A percentile compares a stretch with the other conserved stretches of the same genome.
phyloP scores from a whole-genome alignment of 1,140 invertebrate genomes.

The Chelonus insularis region DNA sequence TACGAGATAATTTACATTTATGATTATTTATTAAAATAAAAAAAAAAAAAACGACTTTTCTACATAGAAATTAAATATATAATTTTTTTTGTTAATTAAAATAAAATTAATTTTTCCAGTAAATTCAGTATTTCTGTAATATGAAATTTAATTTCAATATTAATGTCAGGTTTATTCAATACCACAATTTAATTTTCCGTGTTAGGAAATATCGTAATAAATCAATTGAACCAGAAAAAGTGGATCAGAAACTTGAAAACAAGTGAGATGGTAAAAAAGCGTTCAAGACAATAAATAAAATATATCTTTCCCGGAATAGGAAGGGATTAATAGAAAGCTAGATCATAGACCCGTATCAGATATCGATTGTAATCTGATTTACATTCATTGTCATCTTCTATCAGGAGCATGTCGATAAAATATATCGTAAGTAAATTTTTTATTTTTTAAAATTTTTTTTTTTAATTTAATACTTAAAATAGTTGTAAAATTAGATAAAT shows the following conservation, averaged over 20 bases:
- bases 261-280: neutral
- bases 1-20: too few relatives aligned
- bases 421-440: slow-evolving; percentile 36
- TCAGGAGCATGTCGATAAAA: slow-evolving; percentile 35
- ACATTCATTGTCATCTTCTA: slow-evolving; percentile 25
- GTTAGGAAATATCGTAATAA: neutral
- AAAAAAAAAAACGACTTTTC: too few relatives aligned
- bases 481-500: too few relatives aligned
- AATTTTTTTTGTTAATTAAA: too few relatives aligned
- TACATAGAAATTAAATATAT: too few relatives aligned
- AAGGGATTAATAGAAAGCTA: slow-evolving; percentile 40
- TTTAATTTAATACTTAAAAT: neutral
- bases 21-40: too few relatives aligned
- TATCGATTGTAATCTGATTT: slow-evolving; percentile 34
- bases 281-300: slow-evolving; percentile 1
- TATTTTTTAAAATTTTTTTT: neutral
- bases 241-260: neutral
- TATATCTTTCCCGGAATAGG: neutral
- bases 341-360: slow-evolving; percentile 39
- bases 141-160: too few relatives aligned
- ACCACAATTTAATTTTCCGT: too few relatives aligned
- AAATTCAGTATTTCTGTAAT: too few relatives aligned
- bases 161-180: too few relatives aligned
- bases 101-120: too few relatives aligned
- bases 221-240: neutral